phyloP scores from a whole-genome alignment of 1,140 invertebrate genomes.

The Drosophila ohnishii region DNA sequence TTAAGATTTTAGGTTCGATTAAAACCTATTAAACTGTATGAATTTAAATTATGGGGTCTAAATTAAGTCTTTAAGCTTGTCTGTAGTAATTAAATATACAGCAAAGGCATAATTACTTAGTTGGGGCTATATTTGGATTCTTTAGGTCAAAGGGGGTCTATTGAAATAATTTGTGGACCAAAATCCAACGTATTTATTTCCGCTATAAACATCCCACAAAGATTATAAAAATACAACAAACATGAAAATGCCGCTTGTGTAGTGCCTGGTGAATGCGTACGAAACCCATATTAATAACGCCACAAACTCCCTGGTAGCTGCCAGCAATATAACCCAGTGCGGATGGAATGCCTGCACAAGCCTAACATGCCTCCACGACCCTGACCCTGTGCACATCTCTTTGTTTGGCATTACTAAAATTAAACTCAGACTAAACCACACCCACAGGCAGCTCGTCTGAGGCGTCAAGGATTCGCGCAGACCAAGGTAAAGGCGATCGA shows the following conservation, averaged over 20 bases:
- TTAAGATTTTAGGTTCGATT: too few species aligned
- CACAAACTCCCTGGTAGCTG: slow-evolving; percentile 18
- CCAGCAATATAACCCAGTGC: slow-evolving; percentile 8
- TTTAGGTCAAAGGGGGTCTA: background rate
- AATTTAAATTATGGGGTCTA: background rate
- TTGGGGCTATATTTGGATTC: background rate
- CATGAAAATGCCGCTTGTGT: slow-evolving; percentile 10
- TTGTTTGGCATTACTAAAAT: slow-evolving; percentile 61
- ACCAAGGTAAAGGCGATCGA: slow-evolving; percentile 63
- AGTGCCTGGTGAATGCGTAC: background rate
- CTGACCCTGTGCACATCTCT: slow-evolving; percentile 37
- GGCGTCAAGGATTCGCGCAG: slow-evolving; percentile 76
- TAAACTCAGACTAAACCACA: slow-evolving; percentile 67
- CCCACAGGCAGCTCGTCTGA: slow-evolving; percentile 75
- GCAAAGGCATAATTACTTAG: background rate
- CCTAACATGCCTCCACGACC: background rate
- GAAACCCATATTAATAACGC: background rate
- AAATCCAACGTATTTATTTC: background rate
- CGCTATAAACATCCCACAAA: background rate
- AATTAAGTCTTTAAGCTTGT: background rate
- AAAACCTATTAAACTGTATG: too few species aligned
- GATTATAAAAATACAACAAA: background rate
- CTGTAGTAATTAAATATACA: background rate
- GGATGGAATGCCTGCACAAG: slow-evolving; percentile 17
- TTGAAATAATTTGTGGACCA: background rate